phyloP scores from a whole-genome alignment of 2,797 vertebrate genomes.

The Lerista edwardsae region DNA sequence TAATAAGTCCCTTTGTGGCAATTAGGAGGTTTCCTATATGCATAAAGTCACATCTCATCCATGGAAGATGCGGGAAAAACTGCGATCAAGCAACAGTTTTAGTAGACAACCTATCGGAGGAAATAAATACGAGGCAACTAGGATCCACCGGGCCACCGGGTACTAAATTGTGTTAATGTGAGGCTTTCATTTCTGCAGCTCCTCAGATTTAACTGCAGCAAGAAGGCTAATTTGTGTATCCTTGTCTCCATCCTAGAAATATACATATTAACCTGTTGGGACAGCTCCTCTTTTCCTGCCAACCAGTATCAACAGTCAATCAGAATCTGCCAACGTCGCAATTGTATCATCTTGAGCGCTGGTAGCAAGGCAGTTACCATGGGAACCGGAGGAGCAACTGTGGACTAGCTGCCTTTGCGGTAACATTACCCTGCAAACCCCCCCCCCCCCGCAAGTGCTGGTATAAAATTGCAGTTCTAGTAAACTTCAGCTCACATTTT shows the following conservation, averaged over 20 bases:
- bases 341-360: constrained; percentile 62
- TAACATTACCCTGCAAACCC: constrained; percentile 57
- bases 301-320: constrained; percentile 71
- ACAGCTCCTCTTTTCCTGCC: constrained; percentile 65
- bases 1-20: constrained; percentile 29
- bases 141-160: background rate
- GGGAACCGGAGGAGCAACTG: constrained; percentile 71
- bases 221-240: constrained; percentile 41
- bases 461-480: constrained; percentile 64
- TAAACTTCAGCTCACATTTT: constrained; percentile 66
- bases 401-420: constrained; percentile 68
- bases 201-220: constrained; percentile 49
- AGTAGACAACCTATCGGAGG: constrained; percentile 22
- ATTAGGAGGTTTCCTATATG: constrained; percentile 26
- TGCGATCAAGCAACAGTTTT: constrained; percentile 6
- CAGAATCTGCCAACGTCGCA: constrained; percentile 73
- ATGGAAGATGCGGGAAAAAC: background rate
- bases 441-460: constrained; percentile 40
- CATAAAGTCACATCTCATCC: constrained; percentile 30
- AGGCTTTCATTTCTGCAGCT: constrained; percentile 51
- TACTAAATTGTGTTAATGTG: constrained; percentile 27
- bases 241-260: constrained; percentile 64
- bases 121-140: constrained; percentile 10
- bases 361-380: constrained; percentile 69
- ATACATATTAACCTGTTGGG: constrained; percentile 56